phyloP scores from a whole-genome alignment of 2,888 invertebrate genomes.

The Andrena haemorrhoa region DNA sequence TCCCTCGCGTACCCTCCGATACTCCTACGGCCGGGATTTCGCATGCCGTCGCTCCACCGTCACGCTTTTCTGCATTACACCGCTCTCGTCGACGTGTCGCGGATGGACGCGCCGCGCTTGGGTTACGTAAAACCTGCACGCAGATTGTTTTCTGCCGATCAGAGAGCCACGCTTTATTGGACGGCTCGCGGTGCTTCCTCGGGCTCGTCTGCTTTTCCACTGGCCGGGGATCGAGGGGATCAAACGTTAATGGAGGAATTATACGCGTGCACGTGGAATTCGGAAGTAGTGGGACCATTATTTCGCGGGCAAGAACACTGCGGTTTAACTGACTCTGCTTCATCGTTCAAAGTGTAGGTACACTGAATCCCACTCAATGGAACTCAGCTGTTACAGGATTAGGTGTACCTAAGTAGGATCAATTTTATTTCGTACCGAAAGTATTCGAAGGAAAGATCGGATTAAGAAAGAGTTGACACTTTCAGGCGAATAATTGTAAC shows the following conservation, averaged over 20 bases:
- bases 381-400: background rate
- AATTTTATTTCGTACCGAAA: too few species aligned
- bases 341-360: too few species aligned
- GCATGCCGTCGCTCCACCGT: slow-evolving; percentile 46
- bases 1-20: slow-evolving; percentile 48
- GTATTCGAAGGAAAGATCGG: too few species aligned
- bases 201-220: background rate
- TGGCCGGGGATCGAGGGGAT: background rate
- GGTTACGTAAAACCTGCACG: slow-evolving; percentile 38
- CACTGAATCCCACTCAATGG: too few species aligned
- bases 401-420: too few species aligned
- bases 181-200: background rate
- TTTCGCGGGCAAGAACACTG: background rate
- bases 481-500: too few species aligned
- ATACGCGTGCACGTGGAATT: background rate
- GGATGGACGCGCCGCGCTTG: slow-evolving; percentile 24
- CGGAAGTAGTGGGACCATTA: background rate
- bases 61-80: slow-evolving; percentile 48
- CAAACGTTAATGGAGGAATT: slow-evolving; percentile 7
- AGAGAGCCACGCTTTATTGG: background rate
- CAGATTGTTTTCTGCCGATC: slow-evolving; percentile 5
- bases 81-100: slow-evolving; percentile 52
- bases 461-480: too few species aligned
- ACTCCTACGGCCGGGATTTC: slow-evolving; percentile 53
- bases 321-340: too few species aligned